Percentiles rank a stretch among this genome's conserved stretches.
Conservation (phyloP, 2,113 vertebrate species). For the Nicator chloris region DNA sequence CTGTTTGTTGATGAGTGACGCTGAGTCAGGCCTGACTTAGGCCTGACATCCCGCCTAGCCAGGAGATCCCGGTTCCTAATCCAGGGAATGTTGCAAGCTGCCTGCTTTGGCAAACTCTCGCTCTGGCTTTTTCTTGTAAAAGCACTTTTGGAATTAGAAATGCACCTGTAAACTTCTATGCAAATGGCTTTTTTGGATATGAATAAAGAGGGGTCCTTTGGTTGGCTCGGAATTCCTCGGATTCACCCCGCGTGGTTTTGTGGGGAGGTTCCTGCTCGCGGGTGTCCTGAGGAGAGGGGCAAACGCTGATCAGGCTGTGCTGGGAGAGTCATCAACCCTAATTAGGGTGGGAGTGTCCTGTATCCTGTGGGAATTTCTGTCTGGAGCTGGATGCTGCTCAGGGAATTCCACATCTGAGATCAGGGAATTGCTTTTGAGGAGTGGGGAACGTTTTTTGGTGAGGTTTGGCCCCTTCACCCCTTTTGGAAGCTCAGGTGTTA, state of each 20-base stretch:
- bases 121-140: constrained; percentile 27
- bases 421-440: fast-evolving
- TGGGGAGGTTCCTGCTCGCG: not conserved
- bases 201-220: not conserved
- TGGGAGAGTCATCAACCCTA: not conserved
- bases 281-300: not conserved
- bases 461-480: fast-evolving
- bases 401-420: not conserved
- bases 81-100: not conserved
- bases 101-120: not conserved
- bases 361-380: not conserved
- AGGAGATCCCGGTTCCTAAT: not conserved
- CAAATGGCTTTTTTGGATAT: not conserved
- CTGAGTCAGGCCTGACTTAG: not conserved
- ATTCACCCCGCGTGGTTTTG: not conserved
- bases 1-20: not conserved
- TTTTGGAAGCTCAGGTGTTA: not conserved
- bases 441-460: fast-evolving
- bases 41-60: not conserved
- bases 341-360: not conserved
- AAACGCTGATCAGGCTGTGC: not conserved
- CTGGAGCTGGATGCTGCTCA: not conserved
- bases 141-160: constrained; percentile 22
- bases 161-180: not conserved
- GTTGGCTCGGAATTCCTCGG: not conserved